Percentiles rank a stretch among this genome's conserved stretches.
phyloP scores from a whole-genome alignment of 2,888 invertebrate species.

The Hydrotaea cyrtoneurina region DNA sequence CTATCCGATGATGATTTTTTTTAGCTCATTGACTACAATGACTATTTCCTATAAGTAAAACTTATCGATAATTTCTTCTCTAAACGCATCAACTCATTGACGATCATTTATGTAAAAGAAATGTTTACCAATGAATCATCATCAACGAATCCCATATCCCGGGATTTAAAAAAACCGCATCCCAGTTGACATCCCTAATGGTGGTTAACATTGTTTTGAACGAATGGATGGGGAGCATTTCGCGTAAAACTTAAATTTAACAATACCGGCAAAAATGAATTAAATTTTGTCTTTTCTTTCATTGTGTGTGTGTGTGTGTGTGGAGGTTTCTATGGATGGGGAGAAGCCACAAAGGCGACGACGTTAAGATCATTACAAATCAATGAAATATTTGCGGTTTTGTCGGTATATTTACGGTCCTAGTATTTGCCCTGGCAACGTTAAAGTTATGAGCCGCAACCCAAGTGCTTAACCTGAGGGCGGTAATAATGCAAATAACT shows the following conservation, averaged over 20 bases:
- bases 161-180: too few species aligned
- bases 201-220: conserved; percentile 43
- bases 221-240: not conserved
- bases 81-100: too few species aligned
- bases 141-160: too few species aligned
- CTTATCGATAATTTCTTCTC: too few species aligned
- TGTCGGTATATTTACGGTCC: conserved; percentile 8
- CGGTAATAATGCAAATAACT: conserved; percentile 17
- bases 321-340: not conserved
- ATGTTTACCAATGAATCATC: too few species aligned
- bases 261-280: not conserved
- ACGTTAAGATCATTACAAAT: not conserved
- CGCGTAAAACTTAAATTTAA: not conserved
- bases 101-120: too few species aligned
- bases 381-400: conserved; percentile 48
- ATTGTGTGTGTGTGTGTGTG: too few species aligned
- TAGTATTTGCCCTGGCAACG: not conserved
- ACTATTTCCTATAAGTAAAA: too few species aligned
- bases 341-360: not conserved
- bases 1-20: too few species aligned
- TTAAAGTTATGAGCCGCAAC: not conserved
- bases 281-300: too few species aligned
- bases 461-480: conserved; percentile 12
- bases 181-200: too few species aligned
- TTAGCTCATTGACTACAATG: too few species aligned